phyloP scores from a whole-genome alignment of 2,888 invertebrate genomes.

The Agrypnus murinus region DNA sequence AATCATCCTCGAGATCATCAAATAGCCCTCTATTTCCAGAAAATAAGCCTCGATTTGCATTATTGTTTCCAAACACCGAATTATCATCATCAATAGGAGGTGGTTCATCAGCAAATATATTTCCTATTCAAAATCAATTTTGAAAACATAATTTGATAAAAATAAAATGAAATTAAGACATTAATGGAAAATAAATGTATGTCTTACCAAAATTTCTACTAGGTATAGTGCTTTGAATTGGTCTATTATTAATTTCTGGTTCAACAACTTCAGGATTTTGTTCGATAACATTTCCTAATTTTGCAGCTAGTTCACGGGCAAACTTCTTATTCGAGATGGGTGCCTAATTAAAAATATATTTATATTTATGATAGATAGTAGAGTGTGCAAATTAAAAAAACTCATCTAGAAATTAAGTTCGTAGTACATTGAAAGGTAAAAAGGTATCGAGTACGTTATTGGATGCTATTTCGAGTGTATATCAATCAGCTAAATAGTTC shows the following conservation, averaged over 20 bases:
- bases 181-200: neutral
- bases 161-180: neutral
- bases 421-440: too few relatives aligned
- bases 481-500: too few relatives aligned
- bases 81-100: slow-evolving; percentile 70
- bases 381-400: too few relatives aligned
- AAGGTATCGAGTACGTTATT: too few relatives aligned
- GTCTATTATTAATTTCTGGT: slow-evolving; percentile 71
- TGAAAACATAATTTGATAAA: neutral
- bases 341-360: slow-evolving; percentile 57
- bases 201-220: slow-evolving; percentile 36
- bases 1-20: slow-evolving; percentile 68
- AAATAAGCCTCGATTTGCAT: slow-evolving; percentile 61
- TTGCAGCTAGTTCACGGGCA: slow-evolving; percentile 77
- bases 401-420: too few relatives aligned
- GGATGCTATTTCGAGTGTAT: too few relatives aligned
- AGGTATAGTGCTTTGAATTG: slow-evolving; percentile 62
- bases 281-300: slow-evolving; percentile 73
- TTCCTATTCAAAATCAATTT: slow-evolving; percentile 54
- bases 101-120: slow-evolving; percentile 74
- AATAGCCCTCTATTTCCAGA: slow-evolving; percentile 67
- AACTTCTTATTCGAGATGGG: slow-evolving; percentile 68
- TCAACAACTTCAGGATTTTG: slow-evolving; percentile 62
- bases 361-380: too few relatives aligned
- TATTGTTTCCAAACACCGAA: slow-evolving; percentile 46